Base-by-base conservation (phyloP, 92 coral and sea anemone genomes). In the Hydrozoanthus gracilis region DNA sequence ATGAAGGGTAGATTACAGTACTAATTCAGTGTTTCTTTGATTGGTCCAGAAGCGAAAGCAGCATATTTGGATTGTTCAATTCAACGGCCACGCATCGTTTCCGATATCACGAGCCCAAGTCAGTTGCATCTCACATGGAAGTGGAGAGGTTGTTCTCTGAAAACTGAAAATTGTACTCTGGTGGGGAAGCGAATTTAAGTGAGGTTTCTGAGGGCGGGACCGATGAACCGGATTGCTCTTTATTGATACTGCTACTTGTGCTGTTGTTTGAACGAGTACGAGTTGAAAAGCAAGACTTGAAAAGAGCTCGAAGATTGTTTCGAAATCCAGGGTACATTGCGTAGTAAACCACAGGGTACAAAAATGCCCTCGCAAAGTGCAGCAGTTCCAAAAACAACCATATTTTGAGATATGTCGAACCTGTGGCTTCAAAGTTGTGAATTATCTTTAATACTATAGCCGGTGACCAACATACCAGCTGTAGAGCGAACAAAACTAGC, bases 381-480 rank as follows among this genome's bases (percentile, higher is more conserved):
- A 91, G 73, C 50, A 97, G 86, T 85, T 90, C 92, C 67, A 93
- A 70, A 58, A 92, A 60, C n/a, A 96, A 83, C 95, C 92, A 90
- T 47, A 91, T 82, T 76, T 86, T 79, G 62, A 92, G 87, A 89
- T 88, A 92, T 18, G 61, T 82, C 62, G 76, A 27, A 44, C 44
- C 76, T 35, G 83, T 75, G 46, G 86, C 90, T 54, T 87, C 92
- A 13, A 85, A 55, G 49, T 87, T 77, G 15, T 64, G 56, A 49
- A 89, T 10, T n/a, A 92, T 84, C 45, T 93, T 89, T 3, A 87
- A 66, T 9, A 93, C 4, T 54, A 96, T 84, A 68, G 93, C 78
- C 3, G 99, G 99, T 44, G 88, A 45, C 93, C 95, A 95, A 44
- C 98, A 92, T 27, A 91, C 2, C 64, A 89, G 93, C 73, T 96